A percentile compares a stretch with the other conserved stretches of the same genome.
Evolutionary conservation across 2,113 vertebrate species (phyloP).

Genomic region (Eulacestoma nigropectus): DNA sequence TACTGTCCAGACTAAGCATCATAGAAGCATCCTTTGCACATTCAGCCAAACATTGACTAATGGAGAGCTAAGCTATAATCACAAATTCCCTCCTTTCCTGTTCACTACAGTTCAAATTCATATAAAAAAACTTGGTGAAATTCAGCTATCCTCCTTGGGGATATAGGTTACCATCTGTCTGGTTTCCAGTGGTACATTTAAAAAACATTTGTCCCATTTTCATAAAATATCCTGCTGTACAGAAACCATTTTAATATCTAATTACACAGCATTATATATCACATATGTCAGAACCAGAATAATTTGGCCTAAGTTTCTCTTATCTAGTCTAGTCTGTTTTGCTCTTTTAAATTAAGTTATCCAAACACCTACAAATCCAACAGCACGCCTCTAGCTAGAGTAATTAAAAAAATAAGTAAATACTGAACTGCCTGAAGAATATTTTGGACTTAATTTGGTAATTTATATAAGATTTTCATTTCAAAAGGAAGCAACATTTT

Average conservation of each 20-base stretch:
- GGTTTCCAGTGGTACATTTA: conserved; percentile 50
- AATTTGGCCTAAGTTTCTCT: conserved; percentile 27
- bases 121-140: conserved; percentile 39
- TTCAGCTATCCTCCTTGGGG: conserved; percentile 50
- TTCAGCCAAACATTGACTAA: conserved; percentile 45
- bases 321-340: conserved; percentile 16
- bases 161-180: conserved; percentile 53
- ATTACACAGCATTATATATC: conserved; percentile 49
- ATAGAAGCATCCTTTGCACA: conserved; percentile 6
- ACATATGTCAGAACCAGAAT: conserved; percentile 35
- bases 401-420: conserved; percentile 25
- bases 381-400: background rate
- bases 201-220: conserved; percentile 57
- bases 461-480: background rate
- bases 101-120: conserved; percentile 42
- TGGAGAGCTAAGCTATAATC: background rate
- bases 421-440: background rate
- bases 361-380: conserved; percentile 28
- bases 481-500: background rate
- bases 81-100: conserved; percentile 46
- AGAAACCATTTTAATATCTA: conserved; percentile 54
- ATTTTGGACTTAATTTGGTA: conserved; percentile 22
- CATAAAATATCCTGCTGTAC: conserved; percentile 42
- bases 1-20: conserved; percentile 26
- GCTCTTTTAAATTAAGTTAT: conserved; percentile 8